phyloP scores from a whole-genome alignment of 2,888 invertebrate species.

The Sicus ferrugineus region DNA sequence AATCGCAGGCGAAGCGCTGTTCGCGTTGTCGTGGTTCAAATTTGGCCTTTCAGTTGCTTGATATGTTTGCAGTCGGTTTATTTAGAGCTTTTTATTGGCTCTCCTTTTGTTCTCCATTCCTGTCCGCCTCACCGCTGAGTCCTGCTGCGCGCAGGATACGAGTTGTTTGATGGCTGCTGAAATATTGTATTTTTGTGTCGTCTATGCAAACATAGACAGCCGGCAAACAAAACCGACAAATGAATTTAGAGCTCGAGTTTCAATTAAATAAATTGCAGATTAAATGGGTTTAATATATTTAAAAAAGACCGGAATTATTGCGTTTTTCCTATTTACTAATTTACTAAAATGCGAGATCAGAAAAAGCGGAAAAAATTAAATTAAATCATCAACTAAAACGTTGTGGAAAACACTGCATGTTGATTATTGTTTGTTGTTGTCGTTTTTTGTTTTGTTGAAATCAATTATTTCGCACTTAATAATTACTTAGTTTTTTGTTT shows the following conservation, averaged over 20 bases:
- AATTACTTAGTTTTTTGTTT: slow-evolving; percentile 9
- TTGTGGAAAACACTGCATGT: background rate
- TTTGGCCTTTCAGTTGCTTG: too few relatives aligned
- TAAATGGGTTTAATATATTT: too few relatives aligned
- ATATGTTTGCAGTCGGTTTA: background rate
- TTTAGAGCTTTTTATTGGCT: background rate
- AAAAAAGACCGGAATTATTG: too few relatives aligned
- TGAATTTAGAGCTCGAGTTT: background rate
- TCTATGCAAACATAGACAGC: background rate
- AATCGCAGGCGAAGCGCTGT: background rate
- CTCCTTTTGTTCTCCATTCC: background rate
- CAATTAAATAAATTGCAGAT: background rate
- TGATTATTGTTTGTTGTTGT: background rate
- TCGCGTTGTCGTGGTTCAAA: too few relatives aligned
- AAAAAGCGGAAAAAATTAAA: background rate
- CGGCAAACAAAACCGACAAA: background rate
- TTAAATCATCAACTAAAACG: slow-evolving; percentile 2
- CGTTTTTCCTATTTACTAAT: slow-evolving; percentile 8
- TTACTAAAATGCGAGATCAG: background rate
- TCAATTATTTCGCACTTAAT: background rate
- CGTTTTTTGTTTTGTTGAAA: background rate
- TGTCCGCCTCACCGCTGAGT: background rate
- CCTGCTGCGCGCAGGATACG: too few relatives aligned
- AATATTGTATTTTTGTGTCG: background rate
- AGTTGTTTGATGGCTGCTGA: background rate